Base-by-base conservation (phyloP, 2,888 invertebrate genomes). In the Ectobius pallidus region DNA sequence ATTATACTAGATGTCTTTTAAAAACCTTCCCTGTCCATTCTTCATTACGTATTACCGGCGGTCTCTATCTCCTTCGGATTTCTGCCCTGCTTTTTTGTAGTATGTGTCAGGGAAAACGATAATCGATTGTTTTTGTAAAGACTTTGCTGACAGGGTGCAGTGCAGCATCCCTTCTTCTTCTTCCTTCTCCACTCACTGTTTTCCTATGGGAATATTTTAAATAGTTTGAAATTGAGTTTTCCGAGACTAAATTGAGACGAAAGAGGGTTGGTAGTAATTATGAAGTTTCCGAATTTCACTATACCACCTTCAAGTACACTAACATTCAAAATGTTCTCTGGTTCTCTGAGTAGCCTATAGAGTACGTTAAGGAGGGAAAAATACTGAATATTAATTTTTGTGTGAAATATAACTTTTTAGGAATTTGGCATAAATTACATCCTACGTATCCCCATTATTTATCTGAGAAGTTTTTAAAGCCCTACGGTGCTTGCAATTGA, bases 141-240 rank as follows among this genome's bases (percentile, higher is more conserved):
- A 52, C 52, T 52, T 25, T 52, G 22, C 52, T 52, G 52, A 52
- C 52, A 52, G 52, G 52, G 22, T 52, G 18, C 52, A 25, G 4
- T 7, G 3, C 2, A 22, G 7, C 52, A 6, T 14, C 22, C 11
- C 25, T 52, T n/a, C 20, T 9, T 18, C 20, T 16, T 20, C 7
- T 25, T 22, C 22, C 52, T 52, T 52, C 4, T 14, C 18, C 22
- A 52, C 52, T 52, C 52, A 52, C 52, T 52, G 22, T 52, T 62
- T 42, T 63, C 63, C 63, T 30, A 22, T 63, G 63, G 63, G 63
- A 63, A 63, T 63, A 63, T 63, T 63, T 63, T 63, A 63, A 63
- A 63, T 63, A 63, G 63, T 63, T 63, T 63, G 63, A 63, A 63
- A 63, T 63, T 63, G 63, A 63, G 63, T 63, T 63, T 63, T 63